phyloP scores from a whole-genome alignment of 1,140 invertebrate species.

The Bilobella aurantiaca region DNA sequence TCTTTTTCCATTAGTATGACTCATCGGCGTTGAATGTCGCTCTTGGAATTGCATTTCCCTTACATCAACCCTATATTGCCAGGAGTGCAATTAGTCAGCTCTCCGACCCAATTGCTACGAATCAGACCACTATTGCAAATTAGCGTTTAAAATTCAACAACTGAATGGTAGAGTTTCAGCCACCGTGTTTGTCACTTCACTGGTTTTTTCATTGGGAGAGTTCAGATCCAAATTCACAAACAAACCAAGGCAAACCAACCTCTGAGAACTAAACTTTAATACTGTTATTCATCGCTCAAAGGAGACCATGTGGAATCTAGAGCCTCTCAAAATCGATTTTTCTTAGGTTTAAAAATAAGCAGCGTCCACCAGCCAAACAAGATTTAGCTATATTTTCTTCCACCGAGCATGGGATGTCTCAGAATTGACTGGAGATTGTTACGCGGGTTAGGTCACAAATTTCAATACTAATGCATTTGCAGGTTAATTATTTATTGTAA shows the following conservation, averaged over 20 bases:
- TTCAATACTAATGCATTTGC: too few relatives aligned
- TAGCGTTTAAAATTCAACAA: too few relatives aligned
- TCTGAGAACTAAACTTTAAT: too few relatives aligned
- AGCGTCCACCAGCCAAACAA: too few relatives aligned
- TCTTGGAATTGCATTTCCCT: conserved; percentile 30
- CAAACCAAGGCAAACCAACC: too few relatives aligned
- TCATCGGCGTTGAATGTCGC: conserved; percentile 30
- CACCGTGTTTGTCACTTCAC: neutral
- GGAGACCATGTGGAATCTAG: neutral
- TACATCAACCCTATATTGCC: conserved; percentile 34
- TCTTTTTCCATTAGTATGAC: conserved; percentile 18
- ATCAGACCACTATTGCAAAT: conserved; percentile 10
- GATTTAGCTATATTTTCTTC: too few relatives aligned
- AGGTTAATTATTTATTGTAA: too few relatives aligned
- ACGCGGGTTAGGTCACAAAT: too few relatives aligned
- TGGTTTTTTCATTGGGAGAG: neutral
- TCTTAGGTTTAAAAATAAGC: neutral
- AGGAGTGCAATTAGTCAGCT: conserved; percentile 20
- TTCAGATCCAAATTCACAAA: neutral
- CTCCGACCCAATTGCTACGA: neutral
- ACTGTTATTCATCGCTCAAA: neutral
- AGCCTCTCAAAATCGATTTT: neutral
- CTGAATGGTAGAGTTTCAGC: neutral
- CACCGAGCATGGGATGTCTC: too few relatives aligned
- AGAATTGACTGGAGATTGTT: too few relatives aligned